phyloP scores from a whole-genome alignment of 2,888 invertebrate genomes.

The Xylota sylvarum region DNA sequence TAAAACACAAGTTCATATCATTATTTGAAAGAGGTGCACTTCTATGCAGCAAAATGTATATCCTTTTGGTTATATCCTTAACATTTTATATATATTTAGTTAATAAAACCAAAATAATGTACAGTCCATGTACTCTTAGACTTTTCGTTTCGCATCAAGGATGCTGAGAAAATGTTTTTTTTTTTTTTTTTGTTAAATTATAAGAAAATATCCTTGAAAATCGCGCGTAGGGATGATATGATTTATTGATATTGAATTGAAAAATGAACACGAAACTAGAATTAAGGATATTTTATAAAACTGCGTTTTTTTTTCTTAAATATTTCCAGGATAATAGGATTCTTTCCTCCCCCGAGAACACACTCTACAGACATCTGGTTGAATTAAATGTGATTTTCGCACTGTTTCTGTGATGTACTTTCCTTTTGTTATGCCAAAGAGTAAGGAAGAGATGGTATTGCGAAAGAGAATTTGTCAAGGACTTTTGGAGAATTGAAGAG shows the following conservation, averaged over 20 bases:
- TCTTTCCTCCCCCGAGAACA: slow-evolving; percentile 19
- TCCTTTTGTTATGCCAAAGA: not conserved
- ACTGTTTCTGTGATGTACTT: slow-evolving; percentile 48
- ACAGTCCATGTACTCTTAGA: slow-evolving; percentile 37
- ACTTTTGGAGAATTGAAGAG: slow-evolving; percentile 4
- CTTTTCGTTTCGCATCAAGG: slow-evolving; percentile 28
- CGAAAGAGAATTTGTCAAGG: slow-evolving; percentile 51
- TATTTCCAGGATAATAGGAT: slow-evolving; percentile 37
- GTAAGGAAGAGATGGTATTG: slow-evolving; percentile 17
- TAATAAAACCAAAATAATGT: slow-evolving; percentile 6
- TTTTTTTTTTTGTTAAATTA: not conserved
- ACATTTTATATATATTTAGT: not conserved
- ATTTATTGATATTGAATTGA: not conserved
- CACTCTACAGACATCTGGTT: slow-evolving; percentile 58
- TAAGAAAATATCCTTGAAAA: slow-evolving; percentile 8
- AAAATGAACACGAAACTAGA: slow-evolving; percentile 24
- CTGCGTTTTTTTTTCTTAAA: slow-evolving; percentile 1
- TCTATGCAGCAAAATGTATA: slow-evolving; percentile 47
- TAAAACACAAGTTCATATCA: slow-evolving; percentile 43
- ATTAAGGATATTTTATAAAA: not conserved
- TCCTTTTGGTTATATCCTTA: slow-evolving; percentile 27
- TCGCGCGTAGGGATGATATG: slow-evolving; percentile 19
- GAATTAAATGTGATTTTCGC: slow-evolving; percentile 56
- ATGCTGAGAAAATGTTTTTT: slow-evolving; percentile 16
- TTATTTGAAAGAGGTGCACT: slow-evolving; percentile 59